Evolutionary conservation across 1,140 invertebrate genomes (phyloP), one percentile per base, ranked within the genome.

Genomic region (Drosophila jambulina): DNA sequence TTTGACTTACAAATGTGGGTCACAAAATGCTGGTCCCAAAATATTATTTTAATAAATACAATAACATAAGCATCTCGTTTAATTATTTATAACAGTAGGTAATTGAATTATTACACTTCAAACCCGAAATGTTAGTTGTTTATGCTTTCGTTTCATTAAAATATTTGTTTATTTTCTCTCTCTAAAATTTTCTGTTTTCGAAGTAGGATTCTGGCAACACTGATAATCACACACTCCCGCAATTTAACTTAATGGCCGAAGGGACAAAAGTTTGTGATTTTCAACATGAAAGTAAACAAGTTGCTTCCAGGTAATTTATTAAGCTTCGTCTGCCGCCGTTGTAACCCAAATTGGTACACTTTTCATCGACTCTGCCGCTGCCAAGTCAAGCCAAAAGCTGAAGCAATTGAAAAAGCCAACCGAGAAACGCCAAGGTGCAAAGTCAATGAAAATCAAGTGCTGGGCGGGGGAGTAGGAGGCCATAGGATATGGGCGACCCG

Each of bases 281-380:
- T 70, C 80, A 65, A 80, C 84, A 88, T 77, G 67, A 80, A 81
- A 78, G 84, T 75, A 87, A 88, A 80, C 84, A 87, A 87, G 72
- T 84, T 68, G 83, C 84, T 83, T 80, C 78, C 76, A 83, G 84
- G 71, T 87, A 88, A 87, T 87, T 87, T 82, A 83, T 88, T 87
- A 83, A 84, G 75, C 84, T 69, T 51, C 64, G 40, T 10, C 64
- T 46, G 54, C 15, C 32, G 42, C 25, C 46, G 38, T 13, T 63
- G 40, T 58, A 70, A 62, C 54, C 62, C 80, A 70, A 79, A 79
- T 83, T 79, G 75, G 62, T 53, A 64, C 69, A 58, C 60, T 68
- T 75, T 78, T 56, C 49, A 56, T 79, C 49, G 74, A 19, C 48
- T 43, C 36, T n/a, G 21, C 12, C 27, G 29, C 17, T 62, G 57